Base-by-base conservation (phyloP, 2,113 vertebrate genomes). In the Dicentrarchus labrax region DNA sequence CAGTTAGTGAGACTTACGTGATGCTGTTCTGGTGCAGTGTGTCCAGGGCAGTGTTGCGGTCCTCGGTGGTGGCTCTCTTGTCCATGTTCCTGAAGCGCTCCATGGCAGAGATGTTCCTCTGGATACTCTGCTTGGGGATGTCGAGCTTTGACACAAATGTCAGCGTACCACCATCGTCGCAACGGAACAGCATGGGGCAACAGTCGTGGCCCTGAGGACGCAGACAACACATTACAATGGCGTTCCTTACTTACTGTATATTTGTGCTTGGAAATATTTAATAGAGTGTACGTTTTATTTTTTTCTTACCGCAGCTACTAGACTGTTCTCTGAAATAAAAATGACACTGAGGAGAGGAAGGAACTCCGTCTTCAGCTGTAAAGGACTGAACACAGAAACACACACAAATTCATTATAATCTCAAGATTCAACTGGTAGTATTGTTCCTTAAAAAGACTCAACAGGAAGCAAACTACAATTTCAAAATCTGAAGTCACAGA, bases 41-140 rank as follows among this genome's bases (percentile, higher is more conserved):
- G 91, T 99, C 98, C 95, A 99, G 94, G 72, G 97, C 96, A 30
- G 98, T 97, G 93, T 99, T 99, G 87, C 98, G 98, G 88, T 99
- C 98, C 82, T 99, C 98, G 0, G 97, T 97, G 8, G 98, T 99
- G 89, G 98, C 98, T 92, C 98, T 96, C 95, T 99, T 99, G 86
- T 99, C 98, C 98, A 99, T 99, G 95, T 99, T 99, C 60, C 97
- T 97, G 95, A 99, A 99, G 90, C 98, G 98, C 50, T 99, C 98
- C 98, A 99, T 99, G 80, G 98, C 98, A 0, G 98, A 99, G 92
- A 99, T 99, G 77, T 98, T 99, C 92, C 98, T 98, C 86, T 99
- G 97, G 89, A 99, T 98, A 91, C 97, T 99, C 94, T 99, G 98
- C 92, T 99, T 99, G 13, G 98, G 98, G 89, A 99, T 96, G 94